A percentile compares a stretch with the other conserved stretches of the same genome.
phyloP scores from a whole-genome alignment of 2,113 vertebrate species.

The Ochotona curzoniae region DNA sequence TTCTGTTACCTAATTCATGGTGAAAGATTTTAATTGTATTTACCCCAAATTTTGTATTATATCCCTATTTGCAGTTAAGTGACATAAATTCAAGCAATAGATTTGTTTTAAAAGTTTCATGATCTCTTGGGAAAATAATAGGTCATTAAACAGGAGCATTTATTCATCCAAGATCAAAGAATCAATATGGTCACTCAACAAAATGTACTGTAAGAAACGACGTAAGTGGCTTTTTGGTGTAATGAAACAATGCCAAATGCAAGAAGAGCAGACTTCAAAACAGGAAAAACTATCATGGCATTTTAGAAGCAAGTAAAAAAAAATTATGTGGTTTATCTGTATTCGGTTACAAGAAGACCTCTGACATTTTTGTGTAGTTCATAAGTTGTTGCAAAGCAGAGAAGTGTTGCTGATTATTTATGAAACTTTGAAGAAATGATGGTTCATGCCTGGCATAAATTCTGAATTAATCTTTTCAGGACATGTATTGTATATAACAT shows the following conservation, averaged over 20 bases:
- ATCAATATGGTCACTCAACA: constrained; percentile 55
- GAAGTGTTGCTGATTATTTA: constrained; percentile 29
- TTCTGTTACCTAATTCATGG: neutral
- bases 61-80: constrained; percentile 41
- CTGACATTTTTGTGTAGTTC: constrained; percentile 38
- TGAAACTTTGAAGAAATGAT: constrained; percentile 40
- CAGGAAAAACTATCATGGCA: constrained; percentile 43
- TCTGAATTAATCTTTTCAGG: constrained; percentile 46
- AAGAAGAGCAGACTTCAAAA: constrained; percentile 1
- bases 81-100: constrained; percentile 25
- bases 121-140: constrained; percentile 62
- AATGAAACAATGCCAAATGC: constrained; percentile 65
- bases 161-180: constrained; percentile 69
- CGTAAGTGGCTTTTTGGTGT: constrained; percentile 65
- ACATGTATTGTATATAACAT: neutral
- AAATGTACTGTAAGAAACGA: constrained; percentile 69
- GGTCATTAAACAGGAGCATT: constrained; percentile 64
- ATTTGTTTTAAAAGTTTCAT: constrained; percentile 61
- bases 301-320: constrained; percentile 60
- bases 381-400: neutral
- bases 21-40: constrained; percentile 45
- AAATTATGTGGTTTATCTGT: constrained; percentile 43
- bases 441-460: neutral
- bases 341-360: constrained; percentile 42
- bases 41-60: constrained; percentile 3